A percentile compares a stretch with the other conserved stretches of the same genome.
Conservation (phyloP, 1,140 invertebrate genomes). For the Neodiprion lecontei region DNA sequence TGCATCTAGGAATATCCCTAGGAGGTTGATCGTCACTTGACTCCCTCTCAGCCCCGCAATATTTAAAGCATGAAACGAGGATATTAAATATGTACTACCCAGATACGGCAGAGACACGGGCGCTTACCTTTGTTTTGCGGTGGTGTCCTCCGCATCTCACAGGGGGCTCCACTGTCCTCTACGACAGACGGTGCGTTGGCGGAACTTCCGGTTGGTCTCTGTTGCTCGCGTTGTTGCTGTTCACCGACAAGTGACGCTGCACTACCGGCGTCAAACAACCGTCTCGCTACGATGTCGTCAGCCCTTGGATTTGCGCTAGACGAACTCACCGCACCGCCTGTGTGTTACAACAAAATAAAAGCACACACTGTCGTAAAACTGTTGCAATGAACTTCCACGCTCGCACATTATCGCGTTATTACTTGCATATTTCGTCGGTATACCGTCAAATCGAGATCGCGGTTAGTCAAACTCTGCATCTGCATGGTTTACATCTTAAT, state of each 20-base stretch:
- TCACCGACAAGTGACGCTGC: conserved; percentile 32
- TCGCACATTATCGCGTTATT: too few species aligned
- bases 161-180: conserved; percentile 51
- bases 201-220: conserved; percentile 31
- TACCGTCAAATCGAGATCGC: too few species aligned
- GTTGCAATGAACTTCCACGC: too few species aligned
- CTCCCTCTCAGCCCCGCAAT: not conserved
- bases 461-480: too few species aligned
- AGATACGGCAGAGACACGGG: not conserved
- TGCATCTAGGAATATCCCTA: too few species aligned
- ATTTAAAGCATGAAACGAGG: conserved; percentile 14
- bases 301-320: not conserved
- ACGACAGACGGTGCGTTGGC: conserved; percentile 33
- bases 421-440: too few species aligned
- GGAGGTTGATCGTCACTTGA: not conserved
- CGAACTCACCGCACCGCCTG: too few species aligned
- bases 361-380: too few species aligned
- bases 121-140: conserved; percentile 57
- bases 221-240: conserved; percentile 37
- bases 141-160: conserved; percentile 61
- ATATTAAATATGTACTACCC: conserved; percentile 13
- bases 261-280: not conserved
- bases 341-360: too few species aligned
- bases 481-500: too few species aligned
- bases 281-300: not conserved